phyloP scores from a whole-genome alignment of 2,888 invertebrate genomes.

The Odontomyia ornata region DNA sequence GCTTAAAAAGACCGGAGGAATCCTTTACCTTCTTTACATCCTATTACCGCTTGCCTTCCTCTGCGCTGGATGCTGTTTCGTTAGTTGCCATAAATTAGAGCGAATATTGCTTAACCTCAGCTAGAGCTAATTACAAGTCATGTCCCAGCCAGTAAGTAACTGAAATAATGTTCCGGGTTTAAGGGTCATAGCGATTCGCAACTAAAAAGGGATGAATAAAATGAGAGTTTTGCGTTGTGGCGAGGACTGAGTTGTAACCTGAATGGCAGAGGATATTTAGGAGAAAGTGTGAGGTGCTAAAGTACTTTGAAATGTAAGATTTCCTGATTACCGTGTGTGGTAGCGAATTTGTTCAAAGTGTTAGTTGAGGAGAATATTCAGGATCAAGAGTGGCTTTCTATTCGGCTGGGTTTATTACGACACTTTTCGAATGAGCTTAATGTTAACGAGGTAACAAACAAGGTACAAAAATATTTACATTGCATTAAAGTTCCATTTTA shows the following conservation, averaged over 20 bases:
- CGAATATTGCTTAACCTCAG: slow-evolving; percentile 43
- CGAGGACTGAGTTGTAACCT: not conserved
- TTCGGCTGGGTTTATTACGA: too few species aligned
- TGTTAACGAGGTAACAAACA: too few species aligned
- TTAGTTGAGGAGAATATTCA: too few species aligned
- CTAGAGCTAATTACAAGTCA: slow-evolving; percentile 41
- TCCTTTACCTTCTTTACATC: not conserved
- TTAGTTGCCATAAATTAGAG: slow-evolving; percentile 32
- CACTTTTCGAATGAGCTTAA: too few species aligned
- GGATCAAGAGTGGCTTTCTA: too few species aligned
- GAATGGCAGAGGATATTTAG: too few species aligned
- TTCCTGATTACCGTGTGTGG: too few species aligned
- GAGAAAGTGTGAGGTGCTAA: too few species aligned
- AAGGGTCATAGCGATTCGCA: not conserved
- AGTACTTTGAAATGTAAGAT: too few species aligned
- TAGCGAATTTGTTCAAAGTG: too few species aligned
- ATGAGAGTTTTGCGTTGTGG: not conserved
- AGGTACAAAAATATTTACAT: too few species aligned
- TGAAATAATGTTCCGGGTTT: slow-evolving; percentile 31
- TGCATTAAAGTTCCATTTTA: too few species aligned
- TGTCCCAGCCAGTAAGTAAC: slow-evolving; percentile 26
- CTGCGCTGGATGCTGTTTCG: not conserved
- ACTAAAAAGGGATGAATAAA: not conserved
- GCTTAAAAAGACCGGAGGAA: slow-evolving; percentile 2
- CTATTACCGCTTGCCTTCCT: not conserved